Base-by-base conservation (phyloP, 2,888 invertebrate species). In the Athripsodes cinereus region DNA sequence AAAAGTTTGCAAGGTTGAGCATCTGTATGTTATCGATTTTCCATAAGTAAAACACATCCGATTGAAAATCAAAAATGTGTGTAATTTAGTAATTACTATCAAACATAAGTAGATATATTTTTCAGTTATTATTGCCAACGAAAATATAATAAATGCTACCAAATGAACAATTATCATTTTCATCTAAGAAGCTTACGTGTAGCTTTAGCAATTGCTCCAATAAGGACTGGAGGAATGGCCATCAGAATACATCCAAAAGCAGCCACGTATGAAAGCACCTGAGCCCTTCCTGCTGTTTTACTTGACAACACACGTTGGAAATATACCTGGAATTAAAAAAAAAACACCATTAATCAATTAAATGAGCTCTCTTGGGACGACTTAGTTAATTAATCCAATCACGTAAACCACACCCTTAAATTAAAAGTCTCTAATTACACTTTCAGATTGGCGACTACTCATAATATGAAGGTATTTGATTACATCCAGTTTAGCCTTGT, bases 231-330 rank as follows among this genome's bases (percentile, higher is more conserved):
- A 34, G 98, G 98, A 66, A 97, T 88, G 51, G 97, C 96, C 96
- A 98, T 96, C 68, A 97, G 77, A 68, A 97, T 86, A 75, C 97
- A 98, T 19, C 97, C 98, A 62, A 90, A 76, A 6, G 97, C 97
- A 1, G 98, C 98, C 53, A 97, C 93, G 75, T 93, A 99, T 22
- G 96, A 97, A 66, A 99, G 79, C 55, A 95, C 73, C 77, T 97
- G 96, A 46, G 98, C 98, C 55, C 95, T 85, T 6, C 86, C 86
- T 1, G 97, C 96, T 1, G 95, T 91, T 80, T 94, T 96, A 69
- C 96, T 94, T 61, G 97, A 97, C 67, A 99, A 78, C 53, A 99
- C 98, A 46, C 98, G 84, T 81, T 99, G 98, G 76, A 98, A 98
- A 73, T 98, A 98, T 26, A 97, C 97, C 86, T 90, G 74, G 13